Evolutionary conservation across 2,797 vertebrate species (phyloP).

Genomic region (Clarias pachynema): DNA sequence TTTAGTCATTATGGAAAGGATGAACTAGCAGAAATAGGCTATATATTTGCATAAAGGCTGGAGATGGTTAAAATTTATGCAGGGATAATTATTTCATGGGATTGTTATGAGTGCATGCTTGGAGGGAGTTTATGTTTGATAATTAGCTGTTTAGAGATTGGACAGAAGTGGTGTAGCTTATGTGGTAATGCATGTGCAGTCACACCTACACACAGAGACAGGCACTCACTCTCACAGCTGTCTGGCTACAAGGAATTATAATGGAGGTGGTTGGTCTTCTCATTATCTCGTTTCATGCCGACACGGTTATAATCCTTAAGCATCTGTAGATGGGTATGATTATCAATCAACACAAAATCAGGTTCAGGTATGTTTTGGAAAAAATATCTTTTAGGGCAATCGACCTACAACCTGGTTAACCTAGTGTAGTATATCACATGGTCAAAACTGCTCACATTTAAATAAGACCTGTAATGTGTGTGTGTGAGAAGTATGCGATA

Average conservation of each 20-base stretch:
- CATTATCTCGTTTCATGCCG: conserved; percentile 28
- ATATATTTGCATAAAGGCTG: conserved; percentile 39
- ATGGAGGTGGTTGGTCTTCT: conserved; percentile 28
- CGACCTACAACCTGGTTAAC: not conserved
- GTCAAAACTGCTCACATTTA: not conserved
- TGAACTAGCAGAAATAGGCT: conserved; percentile 23
- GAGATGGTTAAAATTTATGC: conserved; percentile 35
- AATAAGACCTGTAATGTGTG: not conserved
- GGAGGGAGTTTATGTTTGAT: conserved; percentile 37
- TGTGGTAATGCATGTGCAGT: conserved; percentile 8
- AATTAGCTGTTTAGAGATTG: conserved; percentile 43
- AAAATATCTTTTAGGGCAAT: not conserved
- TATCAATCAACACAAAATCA: conserved; percentile 41
- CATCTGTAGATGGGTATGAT: conserved; percentile 29
- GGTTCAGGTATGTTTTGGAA: not conserved
- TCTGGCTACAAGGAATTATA: conserved; percentile 28
- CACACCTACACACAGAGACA: not conserved
- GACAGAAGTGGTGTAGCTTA: not conserved
- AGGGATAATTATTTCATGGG: conserved; percentile 43
- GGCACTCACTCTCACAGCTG: not conserved
- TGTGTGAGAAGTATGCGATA: no score
- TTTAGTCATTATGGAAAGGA: conserved; percentile 45
- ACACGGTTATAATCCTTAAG: conserved; percentile 29
- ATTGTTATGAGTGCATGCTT: conserved; percentile 36
- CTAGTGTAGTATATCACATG: not conserved